Evolutionary conservation across 1,140 invertebrate species (phyloP).

Genomic region (Fopius arisanus): DNA sequence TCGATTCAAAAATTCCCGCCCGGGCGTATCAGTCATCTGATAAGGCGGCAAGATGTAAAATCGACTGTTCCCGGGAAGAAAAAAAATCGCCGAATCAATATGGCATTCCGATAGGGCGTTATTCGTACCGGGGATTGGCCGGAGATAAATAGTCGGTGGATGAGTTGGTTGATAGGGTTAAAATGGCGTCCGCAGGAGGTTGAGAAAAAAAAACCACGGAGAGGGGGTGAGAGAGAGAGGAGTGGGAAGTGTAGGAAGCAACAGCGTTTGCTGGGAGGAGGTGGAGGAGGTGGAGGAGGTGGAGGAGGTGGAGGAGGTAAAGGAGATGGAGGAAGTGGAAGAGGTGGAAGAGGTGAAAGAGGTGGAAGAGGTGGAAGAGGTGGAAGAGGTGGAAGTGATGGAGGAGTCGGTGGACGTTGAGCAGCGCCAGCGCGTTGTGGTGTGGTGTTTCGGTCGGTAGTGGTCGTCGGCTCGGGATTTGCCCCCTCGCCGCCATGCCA

Average conservation of each 20-base stretch:
- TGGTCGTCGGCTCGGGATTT: constrained; percentile 20
- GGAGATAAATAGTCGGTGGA: constrained; percentile 7
- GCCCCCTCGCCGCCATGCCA: constrained; percentile 63
- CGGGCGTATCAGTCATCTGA: neutral
- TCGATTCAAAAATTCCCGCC: too few relatives aligned
- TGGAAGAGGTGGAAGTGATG: neutral
- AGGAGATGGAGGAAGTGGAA: constrained; percentile 5
- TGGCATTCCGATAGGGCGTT: neutral
- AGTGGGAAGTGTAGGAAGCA: constrained; percentile 30
- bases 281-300: neutral
- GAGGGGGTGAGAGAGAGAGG: constrained; percentile 15
- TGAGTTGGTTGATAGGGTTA: constrained; percentile 7
- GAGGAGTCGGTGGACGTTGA: constrained; percentile 25
- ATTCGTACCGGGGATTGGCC: neutral
- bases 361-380: neutral
- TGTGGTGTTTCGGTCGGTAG: constrained; percentile 48
- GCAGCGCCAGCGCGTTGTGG: constrained; percentile 40
- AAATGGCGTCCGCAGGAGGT: constrained; percentile 13
- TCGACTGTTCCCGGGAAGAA: neutral
- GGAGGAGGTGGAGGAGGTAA: constrained; percentile 2
- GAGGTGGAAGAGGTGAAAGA: neutral
- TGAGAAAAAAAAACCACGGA: constrained; percentile 1
- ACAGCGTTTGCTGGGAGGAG: constrained; percentile 38
- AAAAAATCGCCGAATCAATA: neutral
- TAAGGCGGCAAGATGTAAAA: neutral